Base-by-base conservation (phyloP, 2,113 vertebrate species). In the Hylia prasina region DNA sequence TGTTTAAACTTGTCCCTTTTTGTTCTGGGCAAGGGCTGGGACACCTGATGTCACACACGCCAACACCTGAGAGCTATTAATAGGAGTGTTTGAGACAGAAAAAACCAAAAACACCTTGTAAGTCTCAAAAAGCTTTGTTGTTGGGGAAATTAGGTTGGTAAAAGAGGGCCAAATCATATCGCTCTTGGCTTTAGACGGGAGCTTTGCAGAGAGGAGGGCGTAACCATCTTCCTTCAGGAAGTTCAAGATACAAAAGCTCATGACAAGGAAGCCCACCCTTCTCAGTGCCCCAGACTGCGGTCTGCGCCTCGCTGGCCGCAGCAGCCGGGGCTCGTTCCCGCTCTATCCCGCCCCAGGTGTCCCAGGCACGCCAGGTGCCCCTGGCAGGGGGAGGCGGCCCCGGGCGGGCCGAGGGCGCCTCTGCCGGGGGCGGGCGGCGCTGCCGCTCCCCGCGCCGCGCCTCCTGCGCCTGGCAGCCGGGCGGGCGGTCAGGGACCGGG, bases 391-490 rank as follows among this genome's bases (percentile, higher is more conserved):
- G 75, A 81, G 93, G 80, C 40, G 89, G 56, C 42, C 12, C 37
- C 13, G 48, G 40, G 48, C 28, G 20, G 37, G 4, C 61, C 63
- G 27, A 24, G 65, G 82, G 85, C 89, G 91, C 95, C 90, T 77
- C 91, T 70, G 73, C 31, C 50, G 95, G 88, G 71, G 31, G 16
- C 63, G 87, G 39, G 90, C 89, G 95, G 85, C 73, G 45, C 50
- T 81, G 66, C 91, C 81, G 91, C 78, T 82, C 90, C 80, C 87
- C 80, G 39, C 13, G 91, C 96, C n/a, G 96, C 93, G 57, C 97
- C 97, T 95, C 93, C 96, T 89, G 51, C 70, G 51, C 70, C 70
- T 56, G 51, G 39, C 70, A 42, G 50, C 39, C 69, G 11, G 69
- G 69, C 69, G 25, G 65, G 65, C 65, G 68, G 48, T 30, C 50